A percentile compares a stretch with the other conserved stretches of the same genome.
Evolutionary conservation across 92 coral and sea anemone genomes (phyloP).

Genomic region (Epizoanthus fatuus): DNA sequence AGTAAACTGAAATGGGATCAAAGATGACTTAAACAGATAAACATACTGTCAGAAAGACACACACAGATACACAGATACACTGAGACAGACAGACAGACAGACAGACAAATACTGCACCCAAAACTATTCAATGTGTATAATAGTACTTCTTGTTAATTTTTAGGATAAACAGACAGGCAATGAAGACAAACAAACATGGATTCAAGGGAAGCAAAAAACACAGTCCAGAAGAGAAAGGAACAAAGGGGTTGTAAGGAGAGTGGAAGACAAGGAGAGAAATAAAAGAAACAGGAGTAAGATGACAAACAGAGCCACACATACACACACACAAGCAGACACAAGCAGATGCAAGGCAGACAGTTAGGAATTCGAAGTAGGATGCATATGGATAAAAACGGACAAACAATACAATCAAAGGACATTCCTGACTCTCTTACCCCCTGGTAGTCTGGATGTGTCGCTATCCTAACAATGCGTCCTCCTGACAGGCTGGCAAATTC

Average conservation of each 20-base stretch:
- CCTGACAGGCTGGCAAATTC: slow-evolving; percentile 98
- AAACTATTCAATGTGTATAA: too few species aligned
- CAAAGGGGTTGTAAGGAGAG: too few species aligned
- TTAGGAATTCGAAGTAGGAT: not conserved
- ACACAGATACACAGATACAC: not conserved
- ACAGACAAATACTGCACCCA: not conserved
- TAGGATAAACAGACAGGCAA: not conserved
- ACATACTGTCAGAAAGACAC: not conserved
- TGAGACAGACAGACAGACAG: not conserved
- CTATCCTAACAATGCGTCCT: slow-evolving; percentile 93
- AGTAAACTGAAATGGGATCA: not conserved
- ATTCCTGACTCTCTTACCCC: slow-evolving; percentile 74
- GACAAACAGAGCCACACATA: too few species aligned
- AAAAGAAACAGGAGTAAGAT: not conserved
- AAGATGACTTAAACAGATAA: not conserved
- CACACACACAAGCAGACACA: not conserved
- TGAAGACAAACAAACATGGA: not conserved
- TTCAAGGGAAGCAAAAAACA: not conserved
- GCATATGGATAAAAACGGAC: not conserved
- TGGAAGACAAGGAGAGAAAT: too few species aligned
- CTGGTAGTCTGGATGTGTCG: slow-evolving; percentile 98
- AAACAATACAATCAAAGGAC: not conserved
- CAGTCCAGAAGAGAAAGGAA: too few species aligned
- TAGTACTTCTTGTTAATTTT: too few species aligned
- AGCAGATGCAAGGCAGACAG: not conserved